Percentiles rank a stretch among this genome's conserved stretches.
Evolutionary conservation across 2,888 invertebrate species (phyloP).

Genomic region (Drosophila mettleri): DNA sequence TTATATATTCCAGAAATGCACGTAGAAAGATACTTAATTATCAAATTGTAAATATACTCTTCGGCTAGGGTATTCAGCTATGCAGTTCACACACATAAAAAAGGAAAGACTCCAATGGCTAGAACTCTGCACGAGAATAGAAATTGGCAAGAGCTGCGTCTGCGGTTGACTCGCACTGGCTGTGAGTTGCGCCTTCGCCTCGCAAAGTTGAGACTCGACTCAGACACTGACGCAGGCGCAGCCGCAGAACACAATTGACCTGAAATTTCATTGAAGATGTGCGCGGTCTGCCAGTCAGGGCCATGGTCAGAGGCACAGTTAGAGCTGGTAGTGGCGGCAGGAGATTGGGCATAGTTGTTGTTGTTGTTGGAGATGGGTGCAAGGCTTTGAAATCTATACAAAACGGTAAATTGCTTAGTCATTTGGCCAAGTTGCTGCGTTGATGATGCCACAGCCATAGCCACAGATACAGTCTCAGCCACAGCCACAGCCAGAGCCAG

Average conservation of each 20-base stretch:
- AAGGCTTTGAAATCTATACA: conserved; percentile 66
- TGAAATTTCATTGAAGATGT: conserved; percentile 80
- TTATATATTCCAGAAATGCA: no score
- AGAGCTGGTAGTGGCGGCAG: conserved; percentile 13
- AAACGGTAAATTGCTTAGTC: conserved; percentile 81
- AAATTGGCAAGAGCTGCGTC: conserved; percentile 60
- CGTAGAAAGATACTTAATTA: no score
- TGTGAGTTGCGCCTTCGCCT: conserved; percentile 1
- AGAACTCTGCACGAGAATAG: conserved; percentile 61
- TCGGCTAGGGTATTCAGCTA: conserved; percentile 10
- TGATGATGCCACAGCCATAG: conserved; percentile 45
- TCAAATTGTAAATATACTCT: no score
- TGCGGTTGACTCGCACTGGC: conserved; percentile 17
- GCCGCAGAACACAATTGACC: conserved; percentile 79
- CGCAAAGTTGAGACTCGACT: conserved; percentile 19
- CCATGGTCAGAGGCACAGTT: conserved; percentile 22
- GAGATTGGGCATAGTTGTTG: conserved; percentile 8
- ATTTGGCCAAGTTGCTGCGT: conserved; percentile 61
- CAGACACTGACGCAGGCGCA: conserved; percentile 32
- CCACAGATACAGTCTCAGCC: conserved; percentile 11
- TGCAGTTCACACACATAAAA: conserved; percentile 23
- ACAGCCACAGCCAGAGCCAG: conserved; percentile 19
- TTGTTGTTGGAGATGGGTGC: conserved; percentile 20
- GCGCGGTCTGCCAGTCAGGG: conserved; percentile 35
- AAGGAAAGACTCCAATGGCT: conserved; percentile 17